Evolutionary conservation across 2,797 vertebrate genomes (phyloP).

Genomic region (Hoplostethus atlanticus): DNA sequence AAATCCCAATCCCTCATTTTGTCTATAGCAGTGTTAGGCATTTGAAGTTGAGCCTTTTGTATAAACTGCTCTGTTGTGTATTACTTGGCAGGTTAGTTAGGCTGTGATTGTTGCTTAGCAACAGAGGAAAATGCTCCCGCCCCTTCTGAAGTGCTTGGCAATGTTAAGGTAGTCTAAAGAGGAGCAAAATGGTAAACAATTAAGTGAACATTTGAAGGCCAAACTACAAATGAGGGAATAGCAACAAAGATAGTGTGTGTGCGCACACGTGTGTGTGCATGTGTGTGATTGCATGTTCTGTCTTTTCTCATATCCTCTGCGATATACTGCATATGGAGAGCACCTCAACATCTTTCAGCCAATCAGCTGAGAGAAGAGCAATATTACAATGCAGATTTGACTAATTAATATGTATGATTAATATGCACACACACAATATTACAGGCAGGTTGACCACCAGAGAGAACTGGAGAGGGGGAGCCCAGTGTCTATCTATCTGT

Average conservation of each 20-base stretch:
- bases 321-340: conserved; percentile 1
- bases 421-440: not conserved
- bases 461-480: not conserved
- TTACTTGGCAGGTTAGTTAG: conserved; percentile 78
- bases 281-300: not conserved
- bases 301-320: conserved; percentile 5
- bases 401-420: conserved; percentile 5
- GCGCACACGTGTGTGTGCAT: not conserved
- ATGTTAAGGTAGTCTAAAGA: conserved; percentile 64
- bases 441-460: not conserved
- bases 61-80: conserved; percentile 76
- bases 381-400: not conserved
- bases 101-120: conserved; percentile 82
- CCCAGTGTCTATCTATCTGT: conserved; percentile 23
- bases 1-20: conserved; percentile 45
- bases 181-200: conserved; percentile 59
- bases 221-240: conserved; percentile 47
- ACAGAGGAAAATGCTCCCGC: conserved; percentile 70
- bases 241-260: no score
- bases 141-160: conserved; percentile 38
- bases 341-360: conserved; percentile 1
- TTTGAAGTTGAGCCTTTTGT: conserved; percentile 74
- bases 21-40: conserved; percentile 48
- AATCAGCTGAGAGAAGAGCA: not conserved
- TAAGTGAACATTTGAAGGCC: conserved; percentile 60